Evolutionary conservation across 2,113 vertebrate species (phyloP), one percentile per base, ranked within the genome.

Genomic region (Phrynocephalus versicolor): DNA sequence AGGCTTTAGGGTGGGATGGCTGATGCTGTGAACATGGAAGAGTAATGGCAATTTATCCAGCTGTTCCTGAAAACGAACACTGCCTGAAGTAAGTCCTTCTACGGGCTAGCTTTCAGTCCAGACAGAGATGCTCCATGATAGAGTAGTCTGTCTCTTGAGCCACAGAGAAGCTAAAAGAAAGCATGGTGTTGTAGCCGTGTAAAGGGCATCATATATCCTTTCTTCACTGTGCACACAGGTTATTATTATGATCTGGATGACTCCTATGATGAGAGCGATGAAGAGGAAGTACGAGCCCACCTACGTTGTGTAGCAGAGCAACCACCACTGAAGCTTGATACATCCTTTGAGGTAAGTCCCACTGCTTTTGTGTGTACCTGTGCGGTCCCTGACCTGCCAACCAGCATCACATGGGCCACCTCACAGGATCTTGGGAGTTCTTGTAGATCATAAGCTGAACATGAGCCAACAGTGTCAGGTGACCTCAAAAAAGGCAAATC

Each of bases 211-310:
- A 77, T 78, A 27, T 65, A 35, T 85, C 86, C 39, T 6, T 58
- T 72, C 67, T 84, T 15, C 88, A 45, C 10, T 39, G 5, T 0
- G 33, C 27, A 19, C 57, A 2, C 93, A 99, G 99, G 99, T 86
- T 99, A 99, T 93, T 99, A 98, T 94, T 99, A 99, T 0, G 98
- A 99, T 94, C 96, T 99, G 91, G 98, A 99, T 0, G 98, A 99
- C 95, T 99, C 99, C 9, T 99, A 98, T 0, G 99, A 99, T 0
- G 99, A 99, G 94, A 99, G 99, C 0, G 99, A 99, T 0, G 98
- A 99, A 90, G 99, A 99, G 91, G 99, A 99, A 92, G 98, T 99
- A 89, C 95, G 97, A 89, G 98, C 98, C 55, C 98, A 99, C 95
- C 97, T 99, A 83, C 97, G 98, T 71, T 98, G 98, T 12, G 98